phyloP scores from a whole-genome alignment of 2,888 invertebrate species.

The Lycocerus yunnanus region DNA sequence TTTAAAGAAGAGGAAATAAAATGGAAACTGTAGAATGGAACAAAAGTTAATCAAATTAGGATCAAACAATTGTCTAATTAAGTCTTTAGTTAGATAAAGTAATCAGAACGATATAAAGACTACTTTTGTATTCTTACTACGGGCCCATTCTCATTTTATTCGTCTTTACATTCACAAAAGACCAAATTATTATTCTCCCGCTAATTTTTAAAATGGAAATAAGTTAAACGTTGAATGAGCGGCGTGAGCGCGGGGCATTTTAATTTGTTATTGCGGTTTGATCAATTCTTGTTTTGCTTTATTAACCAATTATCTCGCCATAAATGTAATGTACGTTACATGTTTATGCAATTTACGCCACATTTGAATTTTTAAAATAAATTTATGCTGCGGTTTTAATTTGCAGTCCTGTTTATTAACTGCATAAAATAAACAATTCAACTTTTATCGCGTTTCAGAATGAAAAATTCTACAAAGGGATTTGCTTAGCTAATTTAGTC shows the following conservation, averaged over 20 bases:
- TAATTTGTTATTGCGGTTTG: slow-evolving; percentile 18
- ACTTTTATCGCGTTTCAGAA: neutral
- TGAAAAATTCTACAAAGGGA: neutral
- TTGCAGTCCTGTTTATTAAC: slow-evolving; percentile 19
- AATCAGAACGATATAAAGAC: slow-evolving; percentile 39
- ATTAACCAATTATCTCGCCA: slow-evolving; percentile 11
- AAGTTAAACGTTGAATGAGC: slow-evolving; percentile 17
- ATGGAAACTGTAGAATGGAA: slow-evolving; percentile 41
- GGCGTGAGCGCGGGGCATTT: slow-evolving; percentile 12
- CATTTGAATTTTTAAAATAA: slow-evolving; percentile 31
- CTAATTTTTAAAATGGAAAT: slow-evolving; percentile 21
- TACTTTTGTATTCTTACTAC: slow-evolving; percentile 38
- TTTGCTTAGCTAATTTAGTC: neutral
- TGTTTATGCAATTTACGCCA: slow-evolving; percentile 23
- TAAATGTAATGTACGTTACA: slow-evolving; percentile 8
- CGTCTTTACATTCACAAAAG: slow-evolving; percentile 36
- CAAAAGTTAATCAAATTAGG: slow-evolving; percentile 51
- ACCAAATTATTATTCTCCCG: slow-evolving; percentile 33
- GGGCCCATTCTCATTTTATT: slow-evolving; percentile 35
- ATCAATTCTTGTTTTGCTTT: slow-evolving; percentile 21
- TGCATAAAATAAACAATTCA: slow-evolving; percentile 6
- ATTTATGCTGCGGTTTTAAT: slow-evolving; percentile 24
- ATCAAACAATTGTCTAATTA: slow-evolving; percentile 54
- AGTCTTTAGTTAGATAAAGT: slow-evolving; percentile 44
- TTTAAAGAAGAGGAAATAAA: slow-evolving; percentile 24